Evolutionary conservation across 2,888 invertebrate genomes (phyloP).

Genomic region (Tinea pellionella): DNA sequence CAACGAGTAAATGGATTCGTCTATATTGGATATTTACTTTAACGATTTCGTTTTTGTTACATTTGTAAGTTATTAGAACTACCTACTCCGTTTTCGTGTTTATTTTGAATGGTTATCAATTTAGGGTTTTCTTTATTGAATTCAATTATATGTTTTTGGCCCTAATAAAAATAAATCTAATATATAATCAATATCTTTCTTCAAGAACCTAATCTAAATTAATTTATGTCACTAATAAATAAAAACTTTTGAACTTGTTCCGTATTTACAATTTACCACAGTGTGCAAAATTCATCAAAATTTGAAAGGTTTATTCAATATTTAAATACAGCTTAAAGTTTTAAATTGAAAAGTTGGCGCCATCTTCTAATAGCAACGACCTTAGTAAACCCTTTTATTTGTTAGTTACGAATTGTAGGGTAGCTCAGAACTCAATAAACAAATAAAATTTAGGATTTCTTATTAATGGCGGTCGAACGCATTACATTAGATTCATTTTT

Average conservation of each 20-base stretch:
- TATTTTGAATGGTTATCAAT: too few relatives aligned
- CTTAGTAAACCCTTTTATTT: neutral
- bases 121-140: too few relatives aligned
- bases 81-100: too few relatives aligned
- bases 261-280: too few relatives aligned
- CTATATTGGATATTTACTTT: slow-evolving; percentile 11
- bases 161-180: too few relatives aligned
- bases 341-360: neutral
- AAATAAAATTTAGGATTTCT: neutral
- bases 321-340: neutral
- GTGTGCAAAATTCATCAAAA: neutral
- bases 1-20: slow-evolving; percentile 1
- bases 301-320: neutral
- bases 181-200: too few relatives aligned
- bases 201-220: too few relatives aligned
- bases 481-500: neutral
- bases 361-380: neutral
- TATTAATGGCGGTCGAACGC: neutral
- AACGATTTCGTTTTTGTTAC: slow-evolving; percentile 2
- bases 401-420: neutral
- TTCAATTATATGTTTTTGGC: too few relatives aligned
- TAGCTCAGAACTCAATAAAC: neutral
- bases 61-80: neutral
- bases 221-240: too few relatives aligned
- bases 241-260: too few relatives aligned